Evolutionary conservation across 2,797 vertebrate species (phyloP).

Genomic region (Sebastolobus altivelis): DNA sequence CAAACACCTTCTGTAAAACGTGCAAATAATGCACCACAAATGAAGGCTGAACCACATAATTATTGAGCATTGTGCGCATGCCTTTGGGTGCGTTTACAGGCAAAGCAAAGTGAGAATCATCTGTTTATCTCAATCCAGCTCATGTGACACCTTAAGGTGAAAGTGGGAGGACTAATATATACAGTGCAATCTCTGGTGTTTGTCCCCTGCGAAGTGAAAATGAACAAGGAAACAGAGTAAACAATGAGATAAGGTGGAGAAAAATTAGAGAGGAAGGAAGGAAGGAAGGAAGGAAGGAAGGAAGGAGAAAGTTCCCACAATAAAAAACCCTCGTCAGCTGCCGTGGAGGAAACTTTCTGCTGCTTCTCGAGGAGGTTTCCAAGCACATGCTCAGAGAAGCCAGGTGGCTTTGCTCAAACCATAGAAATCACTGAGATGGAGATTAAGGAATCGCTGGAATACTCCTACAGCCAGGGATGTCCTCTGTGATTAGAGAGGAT

Average conservation of each 20-base stretch:
- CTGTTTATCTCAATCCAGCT: conserved; percentile 8
- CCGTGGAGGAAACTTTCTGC: conserved; percentile 14
- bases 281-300: too few species aligned
- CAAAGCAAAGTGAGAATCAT: conserved; percentile 21
- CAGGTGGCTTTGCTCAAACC: conserved; percentile 63
- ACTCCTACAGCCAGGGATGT: conserved; percentile 45
- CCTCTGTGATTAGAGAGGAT: conserved; percentile 63
- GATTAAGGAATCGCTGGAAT: conserved; percentile 61
- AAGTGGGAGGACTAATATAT: conserved; percentile 16
- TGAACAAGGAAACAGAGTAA: conserved; percentile 16
- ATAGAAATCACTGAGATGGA: conserved; percentile 53
- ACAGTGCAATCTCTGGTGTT: not conserved
- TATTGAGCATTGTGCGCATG: not conserved
- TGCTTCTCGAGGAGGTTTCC: conserved; percentile 21
- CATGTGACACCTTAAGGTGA: conserved; percentile 24
- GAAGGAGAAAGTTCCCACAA: conserved; percentile 11
- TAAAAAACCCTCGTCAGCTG: conserved; percentile 30
- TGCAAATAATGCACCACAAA: not conserved
- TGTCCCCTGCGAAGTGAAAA: conserved; percentile 28
- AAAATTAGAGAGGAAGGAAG: not conserved
- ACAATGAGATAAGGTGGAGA: not conserved
- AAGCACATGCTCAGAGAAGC: conserved; percentile 24
- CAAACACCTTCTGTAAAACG: not conserved
- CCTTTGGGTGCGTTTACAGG: not conserved
- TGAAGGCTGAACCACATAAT: not conserved